These are phyloP conservation scores for Halcyon smyrnensis DNA, from an alignment of 2,797 vertebrate genomes.

Conservation along the genomic window DNA sequence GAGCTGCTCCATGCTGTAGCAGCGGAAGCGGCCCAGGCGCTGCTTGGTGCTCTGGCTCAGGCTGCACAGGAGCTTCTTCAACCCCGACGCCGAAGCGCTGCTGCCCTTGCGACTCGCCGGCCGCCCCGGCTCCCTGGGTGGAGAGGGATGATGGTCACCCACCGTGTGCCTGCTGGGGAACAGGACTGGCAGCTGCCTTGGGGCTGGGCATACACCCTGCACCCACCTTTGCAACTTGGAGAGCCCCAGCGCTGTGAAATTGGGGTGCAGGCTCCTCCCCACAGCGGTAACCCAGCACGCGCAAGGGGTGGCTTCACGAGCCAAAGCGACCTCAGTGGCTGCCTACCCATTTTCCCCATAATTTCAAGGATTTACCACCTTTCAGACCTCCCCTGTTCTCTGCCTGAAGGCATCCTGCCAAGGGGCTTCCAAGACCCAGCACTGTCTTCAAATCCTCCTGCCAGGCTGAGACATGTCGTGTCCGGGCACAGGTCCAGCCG, in stretches of 20 bases:
- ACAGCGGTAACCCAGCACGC: rapidly evolving
- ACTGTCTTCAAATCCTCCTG: rapidly evolving
- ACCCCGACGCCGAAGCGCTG: slow-evolving; percentile 29
- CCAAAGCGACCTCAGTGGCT: not conserved
- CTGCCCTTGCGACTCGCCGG: slow-evolving; percentile 35
- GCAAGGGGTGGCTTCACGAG: not conserved
- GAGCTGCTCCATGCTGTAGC: slow-evolving; percentile 82
- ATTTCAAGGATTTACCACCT: not conserved
- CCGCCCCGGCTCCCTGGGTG: not conserved
- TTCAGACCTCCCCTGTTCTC: not conserved
- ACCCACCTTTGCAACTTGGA: rapidly evolving
- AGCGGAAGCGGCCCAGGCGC: slow-evolving; percentile 75
- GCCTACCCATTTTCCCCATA: rapidly evolving
- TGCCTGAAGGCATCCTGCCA: not conserved
- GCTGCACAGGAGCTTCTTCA: slow-evolving; percentile 77
- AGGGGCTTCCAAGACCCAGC: not conserved
- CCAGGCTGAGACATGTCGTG: rapidly evolving
- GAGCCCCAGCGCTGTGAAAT: not conserved
- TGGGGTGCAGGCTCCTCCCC: rapidly evolving
- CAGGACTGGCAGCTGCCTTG: not conserved
- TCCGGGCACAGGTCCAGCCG: not conserved
- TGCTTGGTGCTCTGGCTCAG: slow-evolving; percentile 77
- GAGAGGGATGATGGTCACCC: not conserved
- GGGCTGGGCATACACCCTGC: not conserved
- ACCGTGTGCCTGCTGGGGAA: rapidly evolving